phyloP scores from a whole-genome alignment of 1,140 invertebrate genomes.

The Papilio polyxenes region DNA sequence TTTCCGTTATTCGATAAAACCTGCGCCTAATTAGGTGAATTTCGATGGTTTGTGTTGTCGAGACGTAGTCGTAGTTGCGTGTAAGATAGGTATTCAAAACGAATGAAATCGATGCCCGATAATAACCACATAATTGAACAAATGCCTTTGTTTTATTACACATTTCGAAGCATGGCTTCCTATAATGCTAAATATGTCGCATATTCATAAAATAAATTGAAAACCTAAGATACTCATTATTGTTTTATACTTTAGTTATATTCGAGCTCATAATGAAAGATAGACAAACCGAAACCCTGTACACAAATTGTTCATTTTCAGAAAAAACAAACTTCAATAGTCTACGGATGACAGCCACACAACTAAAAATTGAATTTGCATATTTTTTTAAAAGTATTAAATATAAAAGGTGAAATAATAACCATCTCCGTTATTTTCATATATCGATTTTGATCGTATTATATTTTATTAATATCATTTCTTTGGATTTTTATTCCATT shows the following conservation, averaged over 20 bases:
- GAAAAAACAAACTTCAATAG: too few species aligned
- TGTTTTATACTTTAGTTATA: too few species aligned
- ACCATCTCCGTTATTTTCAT: not conserved
- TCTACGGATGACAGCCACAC: too few species aligned
- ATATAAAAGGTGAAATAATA: not conserved
- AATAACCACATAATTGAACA: not conserved
- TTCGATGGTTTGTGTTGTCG: not conserved
- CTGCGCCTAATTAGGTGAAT: not conserved
- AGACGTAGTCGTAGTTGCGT: constrained; percentile 32
- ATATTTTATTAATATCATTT: not conserved
- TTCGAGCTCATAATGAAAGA: too few species aligned
- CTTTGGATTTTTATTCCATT: constrained; percentile 10
- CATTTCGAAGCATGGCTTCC: not conserved
- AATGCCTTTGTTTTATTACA: constrained; percentile 15
- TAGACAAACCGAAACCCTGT: too few species aligned
- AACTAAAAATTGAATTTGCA: too few species aligned
- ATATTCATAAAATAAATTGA: not conserved
- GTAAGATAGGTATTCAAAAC: constrained; percentile 50
- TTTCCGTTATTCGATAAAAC: not conserved
- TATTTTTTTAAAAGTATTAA: not conserved
- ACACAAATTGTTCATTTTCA: too few species aligned
- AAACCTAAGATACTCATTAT: too few species aligned
- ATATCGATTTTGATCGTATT: not conserved
- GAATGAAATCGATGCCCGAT: constrained; percentile 55
- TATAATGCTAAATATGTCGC: not conserved